Evolutionary conservation across 2,113 vertebrate species (phyloP).

Genomic region (Odontophorus gujanensis): DNA sequence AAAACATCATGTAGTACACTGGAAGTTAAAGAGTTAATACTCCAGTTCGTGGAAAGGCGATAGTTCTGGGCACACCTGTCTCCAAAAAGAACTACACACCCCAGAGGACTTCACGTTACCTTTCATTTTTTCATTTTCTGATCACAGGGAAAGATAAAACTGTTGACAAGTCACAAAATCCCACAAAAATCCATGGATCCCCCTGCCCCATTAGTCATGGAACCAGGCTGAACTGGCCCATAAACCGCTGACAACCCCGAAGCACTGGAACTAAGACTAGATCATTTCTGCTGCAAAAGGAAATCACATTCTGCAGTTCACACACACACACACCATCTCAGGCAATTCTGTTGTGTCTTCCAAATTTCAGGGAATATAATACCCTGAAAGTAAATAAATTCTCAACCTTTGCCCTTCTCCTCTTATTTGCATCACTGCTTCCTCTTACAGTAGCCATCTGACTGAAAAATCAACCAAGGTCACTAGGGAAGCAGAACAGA

Average conservation of each 20-base stretch:
- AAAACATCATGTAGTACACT: too few species aligned
- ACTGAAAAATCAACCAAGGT: not conserved
- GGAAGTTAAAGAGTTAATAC: too few species aligned
- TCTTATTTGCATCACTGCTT: not conserved
- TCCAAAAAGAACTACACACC: too few species aligned
- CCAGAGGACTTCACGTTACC: too few species aligned
- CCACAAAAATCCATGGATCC: too few species aligned
- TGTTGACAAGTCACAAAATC: too few species aligned
- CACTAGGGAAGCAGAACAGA: not conserved
- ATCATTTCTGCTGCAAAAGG: not conserved
- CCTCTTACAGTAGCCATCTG: fast-evolving
- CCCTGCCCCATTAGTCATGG: too few species aligned
- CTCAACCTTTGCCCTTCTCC: not conserved
- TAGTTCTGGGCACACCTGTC: too few species aligned
- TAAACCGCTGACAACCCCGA: not conserved
- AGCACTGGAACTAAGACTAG: not conserved
- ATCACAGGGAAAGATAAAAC: too few species aligned
- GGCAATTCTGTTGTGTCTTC: not conserved
- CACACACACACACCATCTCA: fast-evolving
- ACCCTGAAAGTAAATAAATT: not conserved
- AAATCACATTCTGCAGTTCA: not conserved
- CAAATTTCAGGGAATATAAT: not conserved
- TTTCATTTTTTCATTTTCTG: too few species aligned
- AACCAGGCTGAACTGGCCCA: too few species aligned
- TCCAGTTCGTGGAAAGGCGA: too few species aligned